Conservation (phyloP, 2,113 vertebrate species). For the Myrmecobius fasciatus region DNA sequence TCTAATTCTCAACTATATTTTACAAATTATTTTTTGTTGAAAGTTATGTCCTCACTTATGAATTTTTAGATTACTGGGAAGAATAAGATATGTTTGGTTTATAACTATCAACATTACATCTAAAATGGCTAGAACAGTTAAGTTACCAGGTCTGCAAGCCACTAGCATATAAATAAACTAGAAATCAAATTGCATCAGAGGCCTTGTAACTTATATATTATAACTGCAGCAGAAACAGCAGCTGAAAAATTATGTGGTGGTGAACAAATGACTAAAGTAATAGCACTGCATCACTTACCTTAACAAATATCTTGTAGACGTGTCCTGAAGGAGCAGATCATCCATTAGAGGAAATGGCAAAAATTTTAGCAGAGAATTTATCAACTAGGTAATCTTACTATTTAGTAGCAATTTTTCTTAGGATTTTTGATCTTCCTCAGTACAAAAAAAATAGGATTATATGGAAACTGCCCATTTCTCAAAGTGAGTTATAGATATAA, state of each 20-base stretch:
- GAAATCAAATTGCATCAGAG: constrained; percentile 23
- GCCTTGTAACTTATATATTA: constrained; percentile 40
- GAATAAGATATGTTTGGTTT: constrained; percentile 1
- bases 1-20: constrained; percentile 38
- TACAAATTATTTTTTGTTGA: not conserved
- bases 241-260: constrained; percentile 47
- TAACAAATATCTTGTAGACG: not conserved
- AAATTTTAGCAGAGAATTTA: constrained; percentile 47
- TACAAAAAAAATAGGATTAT: constrained; percentile 30
- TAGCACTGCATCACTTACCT: constrained; percentile 34
- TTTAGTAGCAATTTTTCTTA: constrained; percentile 56
- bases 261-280: constrained; percentile 47
- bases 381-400: constrained; percentile 19
- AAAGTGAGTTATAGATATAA: constrained; percentile 35
- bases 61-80: not conserved
- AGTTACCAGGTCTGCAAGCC: not conserved
- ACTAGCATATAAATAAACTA: constrained; percentile 16
- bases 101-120: constrained; percentile 4
- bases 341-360: constrained; percentile 45
- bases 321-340: not conserved
- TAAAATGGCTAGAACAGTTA: constrained; percentile 19
- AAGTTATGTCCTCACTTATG: constrained; percentile 36
- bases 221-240: constrained; percentile 41
- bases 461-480: constrained; percentile 48
- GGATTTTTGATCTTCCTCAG: constrained; percentile 49